Evolutionary conservation across 1,140 invertebrate genomes (phyloP), one percentile per base, ranked within the genome.

Genomic region (Ceratina australensis): DNA sequence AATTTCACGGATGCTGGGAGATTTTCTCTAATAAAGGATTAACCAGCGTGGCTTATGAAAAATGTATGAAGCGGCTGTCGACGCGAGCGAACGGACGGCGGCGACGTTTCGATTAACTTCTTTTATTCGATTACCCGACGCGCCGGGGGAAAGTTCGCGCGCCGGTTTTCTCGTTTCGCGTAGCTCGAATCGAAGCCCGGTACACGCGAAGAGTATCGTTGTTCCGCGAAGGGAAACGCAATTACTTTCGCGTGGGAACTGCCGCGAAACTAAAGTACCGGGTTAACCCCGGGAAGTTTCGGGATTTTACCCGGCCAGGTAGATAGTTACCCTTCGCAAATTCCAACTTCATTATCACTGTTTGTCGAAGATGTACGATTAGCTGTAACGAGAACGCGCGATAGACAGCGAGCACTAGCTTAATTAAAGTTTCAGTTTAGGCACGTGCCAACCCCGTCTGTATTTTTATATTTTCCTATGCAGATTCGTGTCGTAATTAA

Each of bases 61-160:
- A 42, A 42, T 42, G 33, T 42, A 42, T 42, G 33, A 42, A 42
- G 33, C 33, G 33, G 10, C 5, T 42, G 33, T 42, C 33, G 33
- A 42, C 33, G 33, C 33, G 33, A 42, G 10, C 10, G 33, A 42
- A 42, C 33, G 33, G 33, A 42, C 33, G 5, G 33, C 33, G 33
- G 33, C 33, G 33, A 42, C 28, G 13, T 2, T 47, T 68, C 71
- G n/a, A 69, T 42, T 54, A 67, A 82, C 26, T 82, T 72, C 28
- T 65, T 47, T 72, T 12, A 72, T 64, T 47, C 59, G 59, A 72
- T 78, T 78, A 78, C 26, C 20, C 8, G 33, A n/a, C n/a, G n/a
- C n/a, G n/a, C 16, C 15, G 16, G 3, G 7, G 13, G 57, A 12
- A 15, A 52, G 61, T 3, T 69, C 24, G n/a, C 22, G 33, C 54